Percentiles rank a stretch among this genome's conserved stretches.
Conservation (phyloP, 2,113 vertebrate species). For the Hymenochirus boettgeri region DNA sequence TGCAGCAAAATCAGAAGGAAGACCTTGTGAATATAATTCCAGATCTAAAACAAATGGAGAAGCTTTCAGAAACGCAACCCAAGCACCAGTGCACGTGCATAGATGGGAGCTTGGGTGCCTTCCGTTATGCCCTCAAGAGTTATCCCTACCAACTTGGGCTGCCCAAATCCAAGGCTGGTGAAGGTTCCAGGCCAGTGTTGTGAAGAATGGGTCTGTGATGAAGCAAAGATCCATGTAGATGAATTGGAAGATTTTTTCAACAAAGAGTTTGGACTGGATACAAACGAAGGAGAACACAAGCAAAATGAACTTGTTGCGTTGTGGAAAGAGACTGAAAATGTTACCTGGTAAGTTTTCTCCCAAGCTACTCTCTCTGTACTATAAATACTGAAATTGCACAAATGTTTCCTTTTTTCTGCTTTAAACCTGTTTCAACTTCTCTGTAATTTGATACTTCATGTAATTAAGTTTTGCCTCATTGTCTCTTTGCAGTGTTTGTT, state of each 20-base stretch:
- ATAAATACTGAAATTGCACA: too few relatives aligned
- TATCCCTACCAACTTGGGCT: conserved; percentile 93
- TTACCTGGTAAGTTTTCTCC: conserved; percentile 77
- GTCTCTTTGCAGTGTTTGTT: conserved; percentile 60
- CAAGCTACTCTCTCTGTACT: neutral
- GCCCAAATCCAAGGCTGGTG: conserved; percentile 85
- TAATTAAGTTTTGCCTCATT: conserved; percentile 11
- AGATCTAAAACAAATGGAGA: conserved; percentile 97
- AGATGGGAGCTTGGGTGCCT: conserved; percentile 93
- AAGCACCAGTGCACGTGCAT: conserved; percentile 99
- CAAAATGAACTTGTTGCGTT: conserved; percentile 86
- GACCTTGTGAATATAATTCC: conserved; percentile 96
- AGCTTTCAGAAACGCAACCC: conserved; percentile 97
- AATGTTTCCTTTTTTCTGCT: too few relatives aligned
- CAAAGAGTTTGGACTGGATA: conserved; percentile 68
- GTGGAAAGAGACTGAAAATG: conserved; percentile 80
- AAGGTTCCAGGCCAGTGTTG: conserved; percentile 94
- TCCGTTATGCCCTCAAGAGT: conserved; percentile 93
- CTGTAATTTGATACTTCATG: conserved; percentile 60
- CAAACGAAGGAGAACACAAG: conserved; percentile 77
- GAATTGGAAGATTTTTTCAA: conserved; percentile 68
- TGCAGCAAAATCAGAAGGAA: conserved; percentile 90
- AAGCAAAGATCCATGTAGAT: conserved; percentile 65
- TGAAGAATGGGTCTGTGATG: conserved; percentile 91
- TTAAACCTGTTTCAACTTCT: too few relatives aligned